These are phyloP conservation scores for Torymus texanus DNA, from an alignment of 2,888 invertebrate genomes.

Conservation along the genomic window DNA sequence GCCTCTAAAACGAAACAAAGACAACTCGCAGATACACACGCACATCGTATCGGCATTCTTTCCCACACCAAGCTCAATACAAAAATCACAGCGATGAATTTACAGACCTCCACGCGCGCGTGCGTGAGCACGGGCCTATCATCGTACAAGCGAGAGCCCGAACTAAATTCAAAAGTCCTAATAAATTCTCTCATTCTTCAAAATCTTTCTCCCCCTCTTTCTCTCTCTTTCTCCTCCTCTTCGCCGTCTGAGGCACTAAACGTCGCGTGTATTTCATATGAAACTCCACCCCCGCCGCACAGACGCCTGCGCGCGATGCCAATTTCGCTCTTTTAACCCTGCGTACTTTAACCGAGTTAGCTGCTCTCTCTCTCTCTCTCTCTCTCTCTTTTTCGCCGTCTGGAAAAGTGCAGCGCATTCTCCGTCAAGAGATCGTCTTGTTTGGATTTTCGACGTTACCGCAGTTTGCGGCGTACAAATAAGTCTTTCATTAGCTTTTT, in stretches of 20 bases:
- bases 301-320: slow-evolving; percentile 68
- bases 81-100: neutral
- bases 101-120: slow-evolving; percentile 20
- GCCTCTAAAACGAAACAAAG: too few species aligned
- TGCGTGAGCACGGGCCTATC: slow-evolving; percentile 24
- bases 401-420: too few species aligned
- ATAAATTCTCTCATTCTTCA: slow-evolving; percentile 50
- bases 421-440: too few species aligned
- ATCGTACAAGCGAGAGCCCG: slow-evolving; percentile 13
- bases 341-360: slow-evolving; percentile 66
- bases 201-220: slow-evolving; percentile 30
- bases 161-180: slow-evolving; percentile 44
- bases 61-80: too few species aligned
- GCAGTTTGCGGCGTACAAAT: too few species aligned
- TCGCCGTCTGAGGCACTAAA: slow-evolving; percentile 62
- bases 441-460: too few species aligned
- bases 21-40: too few species aligned
- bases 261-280: slow-evolving; percentile 75
- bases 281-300: slow-evolving; percentile 71
- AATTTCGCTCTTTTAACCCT: slow-evolving; percentile 70
- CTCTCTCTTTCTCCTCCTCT: slow-evolving; percentile 21
- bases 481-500: too few species aligned
- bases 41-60: too few species aligned
- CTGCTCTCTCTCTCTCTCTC: slow-evolving; percentile 44
- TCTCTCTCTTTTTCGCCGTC: neutral